Base-by-base conservation (phyloP, 1,140 invertebrate species). In the Onthophagus taurus region DNA sequence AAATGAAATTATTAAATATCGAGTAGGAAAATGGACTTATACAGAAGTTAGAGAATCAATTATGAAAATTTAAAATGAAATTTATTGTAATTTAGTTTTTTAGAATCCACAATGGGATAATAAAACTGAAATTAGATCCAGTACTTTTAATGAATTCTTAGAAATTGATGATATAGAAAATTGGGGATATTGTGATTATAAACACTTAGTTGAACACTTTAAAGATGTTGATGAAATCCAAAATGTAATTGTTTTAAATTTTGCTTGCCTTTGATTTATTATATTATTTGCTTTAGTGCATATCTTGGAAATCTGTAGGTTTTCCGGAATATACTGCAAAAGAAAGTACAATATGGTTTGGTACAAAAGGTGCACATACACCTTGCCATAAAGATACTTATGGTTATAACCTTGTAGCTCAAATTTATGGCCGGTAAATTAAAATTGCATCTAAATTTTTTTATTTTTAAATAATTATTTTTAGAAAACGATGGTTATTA, bases 301-400 rank as follows among this genome's bases (percentile, higher is more conserved):
- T 90, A 13, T 68, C 75, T 48, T 94, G 88, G 88, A 64, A 69
- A 39, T 55, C 65, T 18, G 81, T 92, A 67, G 90, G 89, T 2
- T 85, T 87, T 61, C 57, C 70, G 24, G 76, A 81, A 26, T 72
- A 76, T 46, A 70, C 75, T 47, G 77, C 75, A 6, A 51, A 68
- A 31, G 75, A 91, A 39, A 86, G 81, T 34, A 91, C 89, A 23
- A 69, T 95, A 9, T 97, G 93, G 93, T 77, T 97, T 44, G 91
- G 93, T 17, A 88, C 78, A 48, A 69, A 72, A 58, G 87, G 87
- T 9, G 81, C 91, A 17, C 86, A 94, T 61, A 97, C 94, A 2
- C 88, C 90, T 19, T 92, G 90, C 49, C 93, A 97, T 69, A 80
- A 83, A 62, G 93, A 97, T 64, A 87, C 89, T 2, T 97, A 97